Conservation (phyloP, 2,113 vertebrate genomes). For the Microcebus ravelobensis region DNA sequence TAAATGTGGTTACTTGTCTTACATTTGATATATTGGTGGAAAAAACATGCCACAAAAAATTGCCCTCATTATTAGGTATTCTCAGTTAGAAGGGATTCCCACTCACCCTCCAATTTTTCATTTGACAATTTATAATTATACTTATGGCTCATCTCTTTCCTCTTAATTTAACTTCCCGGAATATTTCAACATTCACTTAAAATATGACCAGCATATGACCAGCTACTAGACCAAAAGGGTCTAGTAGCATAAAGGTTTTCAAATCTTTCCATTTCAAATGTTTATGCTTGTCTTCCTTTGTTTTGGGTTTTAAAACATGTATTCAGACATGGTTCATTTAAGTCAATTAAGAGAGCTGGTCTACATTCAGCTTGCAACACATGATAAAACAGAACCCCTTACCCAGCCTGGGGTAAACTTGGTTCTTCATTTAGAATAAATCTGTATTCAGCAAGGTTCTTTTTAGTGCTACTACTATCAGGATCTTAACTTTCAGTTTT, state of each 20-base stretch:
- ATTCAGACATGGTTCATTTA: slow-evolving; percentile 1
- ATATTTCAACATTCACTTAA: slow-evolving; percentile 1
- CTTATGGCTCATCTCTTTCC: not conserved
- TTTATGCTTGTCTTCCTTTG: not conserved
- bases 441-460: not conserved
- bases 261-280: not conserved
- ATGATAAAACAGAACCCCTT: not conserved
- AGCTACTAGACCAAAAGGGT: not conserved
- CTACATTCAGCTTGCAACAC: not conserved
- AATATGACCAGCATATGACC: not conserved
- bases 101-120: not conserved
- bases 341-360: not conserved
- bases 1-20: slow-evolving; percentile 23
- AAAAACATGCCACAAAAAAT: not conserved
- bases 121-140: not conserved
- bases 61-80: not conserved
- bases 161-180: not conserved
- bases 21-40: not conserved
- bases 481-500: not conserved
- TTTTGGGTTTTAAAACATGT: not conserved
- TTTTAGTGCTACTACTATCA: not conserved
- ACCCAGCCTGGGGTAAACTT: not conserved
- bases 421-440: not conserved
- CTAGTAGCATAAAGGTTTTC: not conserved
- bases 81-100: not conserved